Percentiles rank a stretch among this genome's conserved stretches.
Conservation (phyloP, 2,113 vertebrate genomes). For the Sitta europaea region DNA sequence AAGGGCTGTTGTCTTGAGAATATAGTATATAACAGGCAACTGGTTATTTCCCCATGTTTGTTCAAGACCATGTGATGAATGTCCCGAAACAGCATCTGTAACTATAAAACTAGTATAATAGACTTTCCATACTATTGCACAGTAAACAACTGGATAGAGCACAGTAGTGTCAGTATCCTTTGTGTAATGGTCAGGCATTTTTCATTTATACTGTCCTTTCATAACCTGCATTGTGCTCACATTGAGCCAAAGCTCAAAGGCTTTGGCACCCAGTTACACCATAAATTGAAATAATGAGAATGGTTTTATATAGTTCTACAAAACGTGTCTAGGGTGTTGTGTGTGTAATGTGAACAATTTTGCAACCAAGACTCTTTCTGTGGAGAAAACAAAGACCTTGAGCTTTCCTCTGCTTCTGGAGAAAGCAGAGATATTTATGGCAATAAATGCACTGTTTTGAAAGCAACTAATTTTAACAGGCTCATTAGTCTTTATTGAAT, state of each 20-base stretch:
- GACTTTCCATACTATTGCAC: background rate
- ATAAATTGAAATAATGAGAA: conserved; percentile 51
- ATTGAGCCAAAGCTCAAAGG: conserved; percentile 32
- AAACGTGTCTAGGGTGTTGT: background rate
- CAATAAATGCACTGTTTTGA: background rate
- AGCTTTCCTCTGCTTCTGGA: background rate
- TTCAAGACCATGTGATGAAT: conserved; percentile 5
- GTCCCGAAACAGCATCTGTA: background rate
- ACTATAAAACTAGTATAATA: conserved; percentile 14
- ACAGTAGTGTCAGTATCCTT: background rate
- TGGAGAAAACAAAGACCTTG: background rate
- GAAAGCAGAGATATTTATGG: background rate
- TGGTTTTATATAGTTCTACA: background rate
- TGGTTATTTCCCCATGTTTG: conserved; percentile 2
- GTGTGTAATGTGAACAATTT: background rate
- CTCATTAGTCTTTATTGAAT: background rate
- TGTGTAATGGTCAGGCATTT: background rate
- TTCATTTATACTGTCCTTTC: conserved; percentile 21
- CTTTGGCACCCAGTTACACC: background rate
- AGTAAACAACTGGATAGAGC: background rate
- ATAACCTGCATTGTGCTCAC: background rate
- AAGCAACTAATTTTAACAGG: background rate
- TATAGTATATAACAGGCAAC: background rate
- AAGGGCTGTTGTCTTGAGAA: background rate
- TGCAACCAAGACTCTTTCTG: background rate